Evolutionary conservation across 2,113 vertebrate species (phyloP).

Genomic region (Anhinga anhinga): DNA sequence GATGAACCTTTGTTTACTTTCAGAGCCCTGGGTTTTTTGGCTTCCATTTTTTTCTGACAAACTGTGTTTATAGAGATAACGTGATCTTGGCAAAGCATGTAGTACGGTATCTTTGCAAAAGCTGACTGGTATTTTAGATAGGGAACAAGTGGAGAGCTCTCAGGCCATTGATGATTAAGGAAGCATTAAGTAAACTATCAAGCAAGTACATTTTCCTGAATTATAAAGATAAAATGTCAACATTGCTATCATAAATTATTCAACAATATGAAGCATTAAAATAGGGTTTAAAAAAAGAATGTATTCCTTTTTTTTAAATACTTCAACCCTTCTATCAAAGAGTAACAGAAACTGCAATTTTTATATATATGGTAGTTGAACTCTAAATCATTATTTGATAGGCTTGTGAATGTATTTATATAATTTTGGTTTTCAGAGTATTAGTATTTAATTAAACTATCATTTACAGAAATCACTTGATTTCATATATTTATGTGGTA

Average conservation of each 20-base stretch:
- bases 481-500: neutral
- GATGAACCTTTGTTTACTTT: constrained; percentile 37
- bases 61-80: constrained; percentile 68
- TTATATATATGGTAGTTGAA: neutral
- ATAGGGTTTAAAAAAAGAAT: neutral
- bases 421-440: neutral
- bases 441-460: neutral
- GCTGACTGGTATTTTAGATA: constrained; percentile 62
- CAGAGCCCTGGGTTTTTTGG: constrained; percentile 1
- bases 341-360: neutral
- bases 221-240: constrained; percentile 6
- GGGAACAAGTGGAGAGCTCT: neutral
- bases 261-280: neutral
- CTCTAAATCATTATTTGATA: neutral
- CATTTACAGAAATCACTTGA: neutral
- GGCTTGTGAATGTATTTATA: neutral
- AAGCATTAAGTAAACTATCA: constrained; percentile 26
- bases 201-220: constrained; percentile 39
- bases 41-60: constrained; percentile 31
- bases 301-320: neutral
- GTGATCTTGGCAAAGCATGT: constrained; percentile 54
- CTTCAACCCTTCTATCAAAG: neutral
- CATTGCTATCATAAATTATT: neutral
- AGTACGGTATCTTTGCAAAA: constrained; percentile 42
- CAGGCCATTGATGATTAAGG: neutral